Evolutionary conservation across 2,888 invertebrate species (phyloP).

Genomic region (Yponomeuta evonymella): DNA sequence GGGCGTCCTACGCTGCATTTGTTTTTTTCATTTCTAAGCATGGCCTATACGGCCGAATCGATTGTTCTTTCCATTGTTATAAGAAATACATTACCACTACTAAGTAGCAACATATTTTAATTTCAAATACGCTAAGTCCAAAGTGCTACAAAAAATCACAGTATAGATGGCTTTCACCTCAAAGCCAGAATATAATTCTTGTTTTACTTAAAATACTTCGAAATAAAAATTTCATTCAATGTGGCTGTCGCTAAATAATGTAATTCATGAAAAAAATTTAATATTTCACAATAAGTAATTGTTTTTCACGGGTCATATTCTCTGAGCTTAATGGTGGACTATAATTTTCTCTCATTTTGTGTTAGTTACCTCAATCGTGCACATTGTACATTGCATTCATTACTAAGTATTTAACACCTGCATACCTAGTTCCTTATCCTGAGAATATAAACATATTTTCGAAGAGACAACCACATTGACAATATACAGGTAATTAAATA

Average conservation of each 20-base stretch:
- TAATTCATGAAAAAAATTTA: too few species aligned
- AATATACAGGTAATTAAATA: slow-evolving; percentile 41
- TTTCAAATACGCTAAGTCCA: background rate
- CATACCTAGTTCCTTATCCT: too few species aligned
- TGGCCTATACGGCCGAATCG: too few species aligned
- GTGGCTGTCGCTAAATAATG: slow-evolving; percentile 30
- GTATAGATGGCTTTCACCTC: slow-evolving; percentile 61
- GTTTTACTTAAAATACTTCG: slow-evolving; percentile 44
- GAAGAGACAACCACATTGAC: slow-evolving; percentile 5
- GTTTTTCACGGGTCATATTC: background rate
- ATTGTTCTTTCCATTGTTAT: too few species aligned
- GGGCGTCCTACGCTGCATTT: too few species aligned
- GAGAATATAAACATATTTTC: background rate
- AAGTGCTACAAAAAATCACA: slow-evolving; percentile 33
- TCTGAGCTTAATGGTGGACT: background rate
- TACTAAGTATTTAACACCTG: too few species aligned
- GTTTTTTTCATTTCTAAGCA: too few species aligned
- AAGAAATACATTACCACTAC: too few species aligned
- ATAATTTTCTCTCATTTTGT: background rate
- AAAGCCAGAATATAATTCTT: slow-evolving; percentile 70
- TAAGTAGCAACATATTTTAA: background rate
- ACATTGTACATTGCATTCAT: too few species aligned
- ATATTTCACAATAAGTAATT: background rate
- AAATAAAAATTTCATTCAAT: slow-evolving; percentile 43
- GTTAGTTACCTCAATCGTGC: too few species aligned